Base-by-base conservation (phyloP, 2,797 vertebrate species). In the Falco concolor region DNA sequence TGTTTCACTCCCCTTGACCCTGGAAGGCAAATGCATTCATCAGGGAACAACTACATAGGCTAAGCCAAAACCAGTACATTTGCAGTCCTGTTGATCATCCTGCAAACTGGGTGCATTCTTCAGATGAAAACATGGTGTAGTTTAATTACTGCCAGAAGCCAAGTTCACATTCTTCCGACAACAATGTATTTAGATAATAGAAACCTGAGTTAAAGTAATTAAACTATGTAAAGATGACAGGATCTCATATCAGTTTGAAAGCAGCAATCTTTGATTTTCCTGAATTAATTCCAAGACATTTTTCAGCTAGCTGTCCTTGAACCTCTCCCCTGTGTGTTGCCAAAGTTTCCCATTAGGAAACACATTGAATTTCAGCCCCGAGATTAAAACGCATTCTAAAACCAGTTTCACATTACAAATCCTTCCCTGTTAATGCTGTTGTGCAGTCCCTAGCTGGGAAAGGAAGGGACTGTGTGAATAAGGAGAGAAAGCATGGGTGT, bases 401-500 rank as follows among this genome's bases (percentile, higher is more conserved):
- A 72, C 12, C 5, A 16, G 45, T 53, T 80, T 67, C 40, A 54
- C 4, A 3, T 61, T 21, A 50, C 14, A 75, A 73, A 54, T 25
- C 18, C 24, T 69, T 54, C 14, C 11, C 19, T 34, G 9, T 20
- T 44, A 60, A 47, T 19, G 13, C 18, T 75, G 13, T 11, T 42
- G 52, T 30, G 30, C n/a, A 94, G 38, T 40, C 78, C 45, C 57
- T 15, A 38, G 5, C 12, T 53, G 30, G n/a, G 28, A 91, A 57
- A 79, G 69, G 30, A 45, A 80, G 13, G 21, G 13, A 16, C 22
- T 19, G 42, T 27, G 47, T 10, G 12, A 87, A 3, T 20, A 59
- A 57, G 14, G 10, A 69, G 5, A 40, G 15, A 20, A 42, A 53
- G 12, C 0, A 0, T 17, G 13, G 13, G 19, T 13, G 11, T 11